Evolutionary conservation across 2,888 invertebrate genomes (phyloP).

Genomic region (Lochmaea crataegi): DNA sequence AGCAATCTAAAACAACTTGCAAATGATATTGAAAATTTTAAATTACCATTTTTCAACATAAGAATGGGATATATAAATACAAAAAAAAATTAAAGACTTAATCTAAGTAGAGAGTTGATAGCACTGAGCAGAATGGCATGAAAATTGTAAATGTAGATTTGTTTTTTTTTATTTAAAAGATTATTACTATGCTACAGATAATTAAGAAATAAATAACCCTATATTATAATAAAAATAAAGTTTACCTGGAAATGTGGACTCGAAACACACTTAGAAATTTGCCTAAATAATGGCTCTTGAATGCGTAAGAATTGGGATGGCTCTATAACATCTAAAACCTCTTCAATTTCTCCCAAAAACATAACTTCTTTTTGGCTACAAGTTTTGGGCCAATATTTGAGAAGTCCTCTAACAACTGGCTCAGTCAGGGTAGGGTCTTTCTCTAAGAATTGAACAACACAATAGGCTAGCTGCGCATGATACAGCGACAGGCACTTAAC

Average conservation of each 20-base stretch:
- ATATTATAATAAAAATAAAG: not conserved
- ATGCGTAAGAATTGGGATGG: conserved; percentile 99
- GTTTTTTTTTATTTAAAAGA: too few species aligned
- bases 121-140: too few species aligned
- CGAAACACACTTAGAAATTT: conserved; percentile 98
- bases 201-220: not conserved
- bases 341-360: conserved; percentile 99
- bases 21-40: too few species aligned
- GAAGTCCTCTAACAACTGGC: conserved; percentile 91
- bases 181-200: too few species aligned
- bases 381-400: conserved; percentile 99
- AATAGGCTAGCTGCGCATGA: conserved; percentile 98
- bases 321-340: conserved; percentile 99
- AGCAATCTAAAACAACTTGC: too few species aligned
- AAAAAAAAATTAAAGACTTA: too few species aligned
- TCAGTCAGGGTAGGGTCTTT: conserved; percentile 92
- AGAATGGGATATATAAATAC: too few species aligned
- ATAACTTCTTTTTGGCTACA: conserved; percentile 99
- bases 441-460: conserved; percentile 98
- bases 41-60: too few species aligned
- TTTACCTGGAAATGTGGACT: conserved; percentile 99
- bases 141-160: too few species aligned
- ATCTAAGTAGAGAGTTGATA: too few species aligned
- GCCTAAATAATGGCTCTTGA: conserved; percentile 97
- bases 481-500: conserved; percentile 92